A percentile compares a stretch with the other conserved stretches of the same genome.
Evolutionary conservation across 2,797 vertebrate species (phyloP).

Genomic region (Dipus sagitta): DNA sequence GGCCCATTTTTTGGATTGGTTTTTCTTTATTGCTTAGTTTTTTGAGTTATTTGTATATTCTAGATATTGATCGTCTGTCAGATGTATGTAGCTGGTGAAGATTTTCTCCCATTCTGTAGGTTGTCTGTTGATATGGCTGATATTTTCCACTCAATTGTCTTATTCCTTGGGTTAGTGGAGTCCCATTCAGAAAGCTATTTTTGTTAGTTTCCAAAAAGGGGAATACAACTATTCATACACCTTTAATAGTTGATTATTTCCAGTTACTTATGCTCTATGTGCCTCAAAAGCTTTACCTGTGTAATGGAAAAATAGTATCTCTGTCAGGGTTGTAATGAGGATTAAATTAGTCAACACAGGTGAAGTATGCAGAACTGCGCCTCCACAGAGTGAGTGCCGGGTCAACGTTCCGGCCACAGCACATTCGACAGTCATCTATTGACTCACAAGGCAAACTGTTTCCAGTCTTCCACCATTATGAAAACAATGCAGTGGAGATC

Average conservation of each 20-base stretch:
- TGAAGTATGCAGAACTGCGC: not conserved
- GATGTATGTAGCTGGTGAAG: too few species aligned
- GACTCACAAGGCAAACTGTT: not conserved
- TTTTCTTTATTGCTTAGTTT: too few species aligned
- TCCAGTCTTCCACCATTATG: not conserved
- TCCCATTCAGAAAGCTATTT: not conserved
- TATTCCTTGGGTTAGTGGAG: too few species aligned
- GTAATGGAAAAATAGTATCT: not conserved
- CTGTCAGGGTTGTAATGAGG: not conserved
- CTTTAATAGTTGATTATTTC: not conserved
- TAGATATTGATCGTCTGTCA: too few species aligned
- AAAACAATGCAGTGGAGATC: not conserved
- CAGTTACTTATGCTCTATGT: not conserved
- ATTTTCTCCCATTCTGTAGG: too few species aligned
- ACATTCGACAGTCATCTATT: not conserved
- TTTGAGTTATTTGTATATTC: too few species aligned
- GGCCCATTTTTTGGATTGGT: too few species aligned
- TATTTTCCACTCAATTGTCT: too few species aligned
- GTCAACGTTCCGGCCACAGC: not conserved
- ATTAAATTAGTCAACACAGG: not conserved
- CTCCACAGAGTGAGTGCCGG: not conserved
- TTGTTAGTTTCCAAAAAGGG: slow-evolving; percentile 2
- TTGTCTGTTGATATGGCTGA: too few species aligned
- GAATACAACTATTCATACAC: not conserved
- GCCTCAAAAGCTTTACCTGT: not conserved